Conservation (phyloP, 2,888 invertebrate species). For the Euclidia mi region DNA sequence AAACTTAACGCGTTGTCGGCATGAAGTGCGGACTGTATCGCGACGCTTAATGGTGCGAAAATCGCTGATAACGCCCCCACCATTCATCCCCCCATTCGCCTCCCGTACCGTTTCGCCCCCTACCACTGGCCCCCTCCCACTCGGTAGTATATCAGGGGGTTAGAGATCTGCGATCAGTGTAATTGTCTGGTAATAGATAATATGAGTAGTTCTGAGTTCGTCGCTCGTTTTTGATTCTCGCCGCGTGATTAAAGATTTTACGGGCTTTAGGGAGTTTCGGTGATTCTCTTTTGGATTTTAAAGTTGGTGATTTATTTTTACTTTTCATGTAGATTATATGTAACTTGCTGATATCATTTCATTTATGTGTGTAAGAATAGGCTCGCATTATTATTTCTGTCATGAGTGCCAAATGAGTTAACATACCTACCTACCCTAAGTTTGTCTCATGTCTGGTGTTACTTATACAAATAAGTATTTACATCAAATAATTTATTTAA, state of each 20-base stretch:
- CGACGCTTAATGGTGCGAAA: conserved; percentile 84
- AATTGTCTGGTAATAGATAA: conserved; percentile 84
- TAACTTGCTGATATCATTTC: too few species aligned
- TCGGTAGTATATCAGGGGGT: conserved; percentile 67
- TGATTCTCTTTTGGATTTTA: background rate
- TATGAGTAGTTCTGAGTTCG: conserved; percentile 46
- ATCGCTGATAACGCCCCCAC: conserved; percentile 75
- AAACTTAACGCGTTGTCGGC: conserved; percentile 77
- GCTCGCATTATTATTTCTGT: too few species aligned
- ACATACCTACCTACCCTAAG: too few species aligned
- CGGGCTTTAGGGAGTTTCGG: background rate
- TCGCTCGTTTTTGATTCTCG: conserved; percentile 48
- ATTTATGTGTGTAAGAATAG: too few species aligned
- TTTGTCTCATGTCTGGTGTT: too few species aligned
- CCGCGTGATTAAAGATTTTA: conserved; percentile 24
- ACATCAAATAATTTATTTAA: too few species aligned
- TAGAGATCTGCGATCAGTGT: conserved; percentile 79
- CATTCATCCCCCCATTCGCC: conserved; percentile 28
- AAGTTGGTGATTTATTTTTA: background rate
- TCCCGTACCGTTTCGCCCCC: conserved; percentile 30
- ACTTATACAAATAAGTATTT: too few species aligned
- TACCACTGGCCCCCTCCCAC: conserved; percentile 36
- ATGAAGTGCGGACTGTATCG: conserved; percentile 87
- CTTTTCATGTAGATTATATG: too few species aligned
- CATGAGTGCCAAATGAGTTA: too few species aligned